phyloP scores from a whole-genome alignment of 1,140 invertebrate species.

The Portunus trituberculatus region DNA sequence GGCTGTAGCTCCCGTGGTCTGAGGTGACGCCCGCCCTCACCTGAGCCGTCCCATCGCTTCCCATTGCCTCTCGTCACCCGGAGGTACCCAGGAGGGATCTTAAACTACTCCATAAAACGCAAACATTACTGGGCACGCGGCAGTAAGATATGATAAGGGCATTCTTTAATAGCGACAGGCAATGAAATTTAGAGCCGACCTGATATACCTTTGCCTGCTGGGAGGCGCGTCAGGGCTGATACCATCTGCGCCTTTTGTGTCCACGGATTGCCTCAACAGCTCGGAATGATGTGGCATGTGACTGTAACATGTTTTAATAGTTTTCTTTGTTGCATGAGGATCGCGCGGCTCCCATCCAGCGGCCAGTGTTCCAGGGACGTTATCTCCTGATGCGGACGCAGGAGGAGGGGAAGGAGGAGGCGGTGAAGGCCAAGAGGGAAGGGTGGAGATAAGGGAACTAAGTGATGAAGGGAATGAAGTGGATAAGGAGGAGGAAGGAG shows the following conservation, averaged over 20 bases:
- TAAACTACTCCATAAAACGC: conserved; percentile 53
- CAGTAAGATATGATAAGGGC: conserved; percentile 66
- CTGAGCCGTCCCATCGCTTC: background rate
- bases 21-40: too few species aligned
- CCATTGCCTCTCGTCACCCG: conserved; percentile 8
- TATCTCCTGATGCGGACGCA: background rate
- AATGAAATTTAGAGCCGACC: conserved; percentile 57
- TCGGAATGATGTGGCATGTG: conserved; percentile 47
- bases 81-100: background rate
- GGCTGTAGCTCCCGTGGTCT: too few species aligned
- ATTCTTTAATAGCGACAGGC: conserved; percentile 57
- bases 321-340: conserved; percentile 48
- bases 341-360: background rate
- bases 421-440: background rate
- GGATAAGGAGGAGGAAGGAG: too few species aligned
- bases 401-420: background rate
- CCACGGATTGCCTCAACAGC: conserved; percentile 45
- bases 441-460: too few species aligned
- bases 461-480: too few species aligned
- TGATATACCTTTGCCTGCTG: conserved; percentile 31
- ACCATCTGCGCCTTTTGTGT: conserved; percentile 42
- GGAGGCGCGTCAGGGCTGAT: conserved; percentile 26
- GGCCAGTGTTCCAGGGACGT: background rate
- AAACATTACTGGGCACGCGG: conserved; percentile 48
- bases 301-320: conserved; percentile 55